Base-by-base conservation (phyloP, 2,888 invertebrate genomes). In the Eudemis profundana region DNA sequence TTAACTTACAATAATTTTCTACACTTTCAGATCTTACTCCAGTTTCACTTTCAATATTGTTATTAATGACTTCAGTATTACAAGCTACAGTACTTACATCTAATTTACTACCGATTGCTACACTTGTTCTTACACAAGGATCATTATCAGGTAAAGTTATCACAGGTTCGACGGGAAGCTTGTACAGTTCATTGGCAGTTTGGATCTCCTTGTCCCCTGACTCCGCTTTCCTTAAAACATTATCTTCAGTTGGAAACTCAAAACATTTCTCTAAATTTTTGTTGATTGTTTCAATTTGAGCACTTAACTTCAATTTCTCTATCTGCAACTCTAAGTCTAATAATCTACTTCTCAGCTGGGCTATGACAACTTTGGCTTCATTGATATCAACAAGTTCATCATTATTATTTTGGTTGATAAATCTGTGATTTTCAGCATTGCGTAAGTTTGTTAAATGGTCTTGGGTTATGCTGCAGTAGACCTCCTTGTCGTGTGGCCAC, bases 401-500 rank as follows among this genome's bases (percentile, higher is more conserved):
- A 78, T 84, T 87, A 71, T 88, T 88, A 61, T 86, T 89, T 75
- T 84, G 85, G 60, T 73, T 84, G 66, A 73, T 75, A 66, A 78
- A 81, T 68, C 78, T 79, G 69, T 81, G 81, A 66, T 80, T 82
- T 66, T 86, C 86, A 66, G 82, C 69, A 69, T 72, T 82, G 38
- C 77, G 74, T 61, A 76, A 73, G 40, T 73, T 74, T 46, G 68
- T 61, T 7, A 74, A 57, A 57, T 81, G 81, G 66, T 87, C 85
- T 60, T 82, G 81, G 19, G 79, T 70, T 19, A 79, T 70, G 71
- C 74, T 79, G 12, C 69, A 72, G 42, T 75, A 74, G 0, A 74
- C 67, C 15, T 88, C 85, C 72, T 82, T 85, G 61, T 90, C 88
- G 8, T 96, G 95, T 0, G 97, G 96, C 96, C 97, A 96, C 36